A percentile compares a stretch with the other conserved stretches of the same genome.
Evolutionary conservation across 1,140 invertebrate species (phyloP).

Genomic region (Teleopsis dalmanni): DNA sequence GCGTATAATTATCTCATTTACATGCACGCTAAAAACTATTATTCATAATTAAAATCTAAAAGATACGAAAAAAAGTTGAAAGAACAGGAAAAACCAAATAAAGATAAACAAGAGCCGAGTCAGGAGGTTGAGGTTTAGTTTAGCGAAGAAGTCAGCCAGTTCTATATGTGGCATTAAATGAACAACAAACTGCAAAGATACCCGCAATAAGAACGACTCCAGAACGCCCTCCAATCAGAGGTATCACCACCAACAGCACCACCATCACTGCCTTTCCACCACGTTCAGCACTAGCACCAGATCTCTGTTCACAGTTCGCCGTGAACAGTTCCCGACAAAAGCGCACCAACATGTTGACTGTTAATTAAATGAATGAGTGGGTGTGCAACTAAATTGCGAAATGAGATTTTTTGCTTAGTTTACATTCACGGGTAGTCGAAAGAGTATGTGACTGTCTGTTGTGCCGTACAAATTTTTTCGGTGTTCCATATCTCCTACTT

Average conservation of each 20-base stretch:
- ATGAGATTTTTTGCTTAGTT: constrained; percentile 23
- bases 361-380: constrained; percentile 21
- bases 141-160: not conserved
- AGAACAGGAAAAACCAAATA: not conserved
- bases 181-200: constrained; percentile 6
- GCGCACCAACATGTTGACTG: not conserved
- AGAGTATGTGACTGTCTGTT: too few species aligned
- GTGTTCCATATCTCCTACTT: too few species aligned
- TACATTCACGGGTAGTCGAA: too few species aligned
- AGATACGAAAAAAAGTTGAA: not conserved
- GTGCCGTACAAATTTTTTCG: constrained; percentile 3
- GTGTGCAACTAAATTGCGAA: constrained; percentile 42
- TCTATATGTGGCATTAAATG: constrained; percentile 6
- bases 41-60: constrained; percentile 11
- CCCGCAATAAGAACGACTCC: too few species aligned
- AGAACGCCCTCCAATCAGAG: too few species aligned
- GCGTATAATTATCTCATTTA: constrained; percentile 12
- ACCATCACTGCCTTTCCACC: not conserved
- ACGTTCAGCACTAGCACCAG: too few species aligned
- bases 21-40: constrained; percentile 8
- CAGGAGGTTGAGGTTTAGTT: not conserved
- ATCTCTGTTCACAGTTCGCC: not conserved
- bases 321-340: not conserved
- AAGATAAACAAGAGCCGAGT: not conserved
- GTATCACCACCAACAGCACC: too few species aligned